Evolutionary conservation across 2,113 vertebrate species (phyloP).

Genomic region (Tympanuchus pallidicinctus): DNA sequence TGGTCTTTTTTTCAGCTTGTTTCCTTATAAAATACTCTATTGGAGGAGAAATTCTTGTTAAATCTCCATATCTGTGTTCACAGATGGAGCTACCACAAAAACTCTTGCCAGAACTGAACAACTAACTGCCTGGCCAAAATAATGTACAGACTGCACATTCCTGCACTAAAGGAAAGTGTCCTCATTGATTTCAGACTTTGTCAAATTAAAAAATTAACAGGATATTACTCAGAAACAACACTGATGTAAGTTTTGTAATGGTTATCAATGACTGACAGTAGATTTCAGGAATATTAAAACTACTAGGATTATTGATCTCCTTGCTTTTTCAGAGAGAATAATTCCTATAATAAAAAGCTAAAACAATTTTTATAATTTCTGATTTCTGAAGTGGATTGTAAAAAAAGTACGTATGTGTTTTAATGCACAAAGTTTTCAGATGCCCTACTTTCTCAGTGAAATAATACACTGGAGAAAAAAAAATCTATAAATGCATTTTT

Average conservation of each 20-base stretch:
- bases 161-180: background rate
- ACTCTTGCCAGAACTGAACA: conserved; percentile 12
- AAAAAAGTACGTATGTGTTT: background rate
- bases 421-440: background rate
- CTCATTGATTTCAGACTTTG: background rate
- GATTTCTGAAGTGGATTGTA: background rate
- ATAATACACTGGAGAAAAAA: background rate
- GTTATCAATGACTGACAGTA: background rate
- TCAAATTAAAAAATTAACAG: conserved; percentile 31
- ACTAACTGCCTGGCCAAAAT: conserved; percentile 35
- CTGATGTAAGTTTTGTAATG: background rate
- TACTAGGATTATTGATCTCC: background rate
- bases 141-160: conserved; percentile 18
- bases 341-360: background rate
- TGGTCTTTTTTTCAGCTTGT: conserved; percentile 8
- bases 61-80: conserved; percentile 56
- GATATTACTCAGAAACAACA: conserved; percentile 19
- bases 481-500: background rate
- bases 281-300: background rate
- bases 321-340: background rate
- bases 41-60: conserved; percentile 9
- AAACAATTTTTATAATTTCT: background rate
- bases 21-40: conserved; percentile 12
- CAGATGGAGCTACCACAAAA: conserved; percentile 60
- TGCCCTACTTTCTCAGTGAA: background rate